Evolutionary conservation across 2,888 invertebrate genomes (phyloP).

Genomic region (Ischnura elegans): DNA sequence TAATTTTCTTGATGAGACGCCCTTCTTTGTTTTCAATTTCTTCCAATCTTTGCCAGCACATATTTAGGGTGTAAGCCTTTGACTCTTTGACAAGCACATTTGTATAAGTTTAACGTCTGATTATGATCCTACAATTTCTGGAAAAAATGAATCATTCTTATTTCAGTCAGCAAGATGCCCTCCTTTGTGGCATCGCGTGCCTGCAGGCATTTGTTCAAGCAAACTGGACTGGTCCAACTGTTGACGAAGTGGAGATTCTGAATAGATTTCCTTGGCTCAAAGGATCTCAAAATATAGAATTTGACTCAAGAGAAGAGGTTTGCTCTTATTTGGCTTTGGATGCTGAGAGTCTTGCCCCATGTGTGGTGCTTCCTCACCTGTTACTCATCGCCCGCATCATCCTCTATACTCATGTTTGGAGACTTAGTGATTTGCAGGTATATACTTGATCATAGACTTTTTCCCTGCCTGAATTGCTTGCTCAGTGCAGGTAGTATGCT

Average conservation of each 20-base stretch:
- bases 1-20: no score
- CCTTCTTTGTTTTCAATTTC: no score
- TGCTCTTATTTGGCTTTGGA: slow-evolving; percentile 79
- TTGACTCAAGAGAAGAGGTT: slow-evolving; percentile 75
- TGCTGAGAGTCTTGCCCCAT: slow-evolving; percentile 85
- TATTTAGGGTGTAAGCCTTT: no score
- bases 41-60: no score
- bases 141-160: neutral
- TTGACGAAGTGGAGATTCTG: neutral
- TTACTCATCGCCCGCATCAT: slow-evolving; percentile 75
- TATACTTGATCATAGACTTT: neutral
- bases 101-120: no score
- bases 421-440: slow-evolving; percentile 21
- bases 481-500: no score
- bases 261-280: slow-evolving; percentile 43
- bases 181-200: slow-evolving; percentile 83
- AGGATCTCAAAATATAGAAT: slow-evolving; percentile 74
- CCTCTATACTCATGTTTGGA: slow-evolving; percentile 68
- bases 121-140: no score
- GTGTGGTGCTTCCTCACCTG: slow-evolving; percentile 81
- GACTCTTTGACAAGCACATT: no score
- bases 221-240: slow-evolving; percentile 89
- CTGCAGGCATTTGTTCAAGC: slow-evolving; percentile 87
- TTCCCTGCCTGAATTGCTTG: no score
- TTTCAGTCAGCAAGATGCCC: slow-evolving; percentile 75